phyloP scores from a whole-genome alignment of 2,888 invertebrate genomes.

The Ariolimax columbianus region DNA sequence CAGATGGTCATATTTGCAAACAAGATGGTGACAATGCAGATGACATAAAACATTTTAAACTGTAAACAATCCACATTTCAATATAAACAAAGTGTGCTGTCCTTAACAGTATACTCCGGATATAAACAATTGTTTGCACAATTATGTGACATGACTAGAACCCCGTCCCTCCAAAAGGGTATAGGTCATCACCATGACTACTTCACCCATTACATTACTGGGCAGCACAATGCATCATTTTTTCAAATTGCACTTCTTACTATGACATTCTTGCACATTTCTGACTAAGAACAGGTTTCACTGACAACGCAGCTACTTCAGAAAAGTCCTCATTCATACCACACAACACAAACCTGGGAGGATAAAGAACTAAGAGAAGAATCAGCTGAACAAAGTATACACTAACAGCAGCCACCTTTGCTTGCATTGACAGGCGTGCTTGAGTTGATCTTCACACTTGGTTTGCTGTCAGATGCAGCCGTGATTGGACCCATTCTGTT shows the following conservation, averaged over 20 bases:
- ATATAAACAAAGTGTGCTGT: not conserved
- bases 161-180: not conserved
- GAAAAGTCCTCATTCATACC: constrained; percentile 12
- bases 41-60: not conserved
- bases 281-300: constrained; percentile 30
- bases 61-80: not conserved
- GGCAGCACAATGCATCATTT: not conserved
- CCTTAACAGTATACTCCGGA: not conserved
- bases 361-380: not conserved
- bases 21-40: not conserved
- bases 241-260: not conserved
- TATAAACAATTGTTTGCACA: not conserved
- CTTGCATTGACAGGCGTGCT: constrained; percentile 93
- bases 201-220: not conserved
- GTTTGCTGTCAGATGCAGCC: constrained; percentile 83
- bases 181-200: not conserved
- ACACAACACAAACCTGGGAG: constrained; percentile 11
- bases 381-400: constrained; percentile 5
- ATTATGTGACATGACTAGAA: not conserved
- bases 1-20: not conserved
- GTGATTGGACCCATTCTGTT: constrained; percentile 96
- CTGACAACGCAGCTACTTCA: constrained; percentile 10
- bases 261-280: not conserved
- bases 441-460: constrained; percentile 92
- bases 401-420: constrained; percentile 96